Conservation (phyloP, 2,888 invertebrate genomes). For the Cantharis nigra region DNA sequence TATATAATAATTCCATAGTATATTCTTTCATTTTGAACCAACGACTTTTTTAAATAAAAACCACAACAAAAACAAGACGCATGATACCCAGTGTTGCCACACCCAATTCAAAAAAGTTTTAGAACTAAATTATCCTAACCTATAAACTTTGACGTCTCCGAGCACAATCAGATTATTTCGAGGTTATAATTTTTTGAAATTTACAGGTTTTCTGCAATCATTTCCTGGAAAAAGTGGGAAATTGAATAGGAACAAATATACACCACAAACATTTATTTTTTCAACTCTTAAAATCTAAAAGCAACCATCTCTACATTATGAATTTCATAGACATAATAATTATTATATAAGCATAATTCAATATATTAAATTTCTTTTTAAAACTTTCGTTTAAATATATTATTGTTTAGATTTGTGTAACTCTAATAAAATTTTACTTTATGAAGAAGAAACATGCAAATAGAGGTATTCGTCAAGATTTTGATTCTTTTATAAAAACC, state of each 20-base stretch:
- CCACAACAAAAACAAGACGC: too few relatives aligned
- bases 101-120: too few relatives aligned
- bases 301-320: conserved; percentile 32
- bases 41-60: background rate
- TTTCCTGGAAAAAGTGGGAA: too few relatives aligned
- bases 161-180: too few relatives aligned
- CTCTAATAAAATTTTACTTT: conserved; percentile 48
- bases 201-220: too few relatives aligned
- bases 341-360: conserved; percentile 17
- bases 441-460: conserved; percentile 36
- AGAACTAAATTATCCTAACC: too few relatives aligned
- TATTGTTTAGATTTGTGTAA: conserved; percentile 41
- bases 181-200: too few relatives aligned
- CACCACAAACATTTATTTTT: conserved; percentile 36
- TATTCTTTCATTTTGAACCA: background rate
- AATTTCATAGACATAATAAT: conserved; percentile 14
- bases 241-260: conserved; percentile 12
- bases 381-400: conserved; percentile 45
- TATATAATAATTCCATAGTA: background rate
- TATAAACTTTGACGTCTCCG: too few relatives aligned
- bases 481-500: background rate
- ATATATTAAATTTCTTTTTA: conserved; percentile 23
- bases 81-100: too few relatives aligned
- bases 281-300: conserved; percentile 31
- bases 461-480: conserved; percentile 25